Evolutionary conservation across 2,888 invertebrate genomes (phyloP), one percentile per base, ranked within the genome.

Genomic region (Caenorhabditis angaria): DNA sequence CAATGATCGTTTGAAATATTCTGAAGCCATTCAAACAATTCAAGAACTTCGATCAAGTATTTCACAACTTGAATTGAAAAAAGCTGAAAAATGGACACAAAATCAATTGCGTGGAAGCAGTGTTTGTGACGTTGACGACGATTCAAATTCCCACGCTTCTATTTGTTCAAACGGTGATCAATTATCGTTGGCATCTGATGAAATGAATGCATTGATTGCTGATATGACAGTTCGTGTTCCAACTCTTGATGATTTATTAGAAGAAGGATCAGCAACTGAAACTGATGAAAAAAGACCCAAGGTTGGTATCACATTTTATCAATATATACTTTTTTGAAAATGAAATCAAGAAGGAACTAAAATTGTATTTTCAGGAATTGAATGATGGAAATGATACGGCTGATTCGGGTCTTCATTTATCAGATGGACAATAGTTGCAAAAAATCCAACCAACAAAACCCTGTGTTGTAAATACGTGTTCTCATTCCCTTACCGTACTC

Each of bases 31-130:
- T 67, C 96, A 97, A 89, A 91, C 92, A 70, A 92, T 97, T 71
- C 96, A 95, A 2, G 96, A 96, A 88, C 91, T 97, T 27, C 93
- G 93, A 78, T 94, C 94, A 83, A 94, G 94, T 89, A 94, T 97
- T 70, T 94, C 96, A 10, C 92, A 94, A 86, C 91, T 95, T 81
- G 96, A 97, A 89, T 91, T 94, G 78, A 94, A 94, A 76, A 85
- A 80, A 35, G 86, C 86, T n/a, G 86, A 86, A 63, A 84, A 84
- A 59, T 82, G 81, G 78, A 86, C 86, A 1, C 80, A 83, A 41
- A 81, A 80, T 48, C 86, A 87, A 59, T 71, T 86, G 54, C 64
- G 85, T 51, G 85, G 84, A n/a, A 77, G 74, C 41, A 81, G 81
- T 51, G 73, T 86, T 28, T 80, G 80, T 50, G 86, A 83, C 59